Base-by-base conservation (phyloP, 92 coral and sea anemone genomes). In the Metridium senile region DNA sequence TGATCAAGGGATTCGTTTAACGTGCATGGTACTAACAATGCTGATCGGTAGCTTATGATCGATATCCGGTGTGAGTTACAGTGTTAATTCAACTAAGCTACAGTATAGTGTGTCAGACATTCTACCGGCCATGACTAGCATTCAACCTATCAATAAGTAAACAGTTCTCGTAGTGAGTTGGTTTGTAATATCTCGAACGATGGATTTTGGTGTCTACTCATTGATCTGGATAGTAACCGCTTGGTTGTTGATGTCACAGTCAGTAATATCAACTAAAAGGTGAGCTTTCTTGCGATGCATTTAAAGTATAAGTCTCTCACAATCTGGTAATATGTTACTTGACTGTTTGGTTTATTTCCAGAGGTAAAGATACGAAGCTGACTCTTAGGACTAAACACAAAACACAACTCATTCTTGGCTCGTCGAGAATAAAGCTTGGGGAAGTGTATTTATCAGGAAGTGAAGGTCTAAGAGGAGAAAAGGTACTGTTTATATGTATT, bases 371-470 rank as follows among this genome's bases (percentile, higher is more conserved):
- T 34, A 87, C 91, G 33, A 80, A 75, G 30, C 27, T 90, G 62
- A 66, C 86, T n/a, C 68, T 90, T 9, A 79, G 84, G 29, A 69
- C 92, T 0, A 57, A 54, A 57, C 84, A 76, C 54, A 72, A 75
- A 49, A 86, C 84, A 17, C 88, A 84, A 53, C 74, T 90, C 26
- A 35, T 81, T 33, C 59, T 90, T 11, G 87, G 86, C 16, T 59
- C 82, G 33, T 58, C 75, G 35, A 87, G 62, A 81, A 63, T 90
- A 57, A 90, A 87, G 32, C 85, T 90, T 22, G 92, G 92, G 25
- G 92, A 90, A 34, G 89, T 90, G 39, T 90, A 70, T 74, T 72
- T 90, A 58, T 66, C 95, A 45, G 95, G 92, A 45, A 67, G 76
- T 27, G 81, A 74, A 47, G 92, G 87, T 28, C 84, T 87, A 31